These are phyloP conservation scores for Hemichromis elongatus DNA, from an alignment of 2,113 vertebrate species.

Conservation along the genomic window DNA sequence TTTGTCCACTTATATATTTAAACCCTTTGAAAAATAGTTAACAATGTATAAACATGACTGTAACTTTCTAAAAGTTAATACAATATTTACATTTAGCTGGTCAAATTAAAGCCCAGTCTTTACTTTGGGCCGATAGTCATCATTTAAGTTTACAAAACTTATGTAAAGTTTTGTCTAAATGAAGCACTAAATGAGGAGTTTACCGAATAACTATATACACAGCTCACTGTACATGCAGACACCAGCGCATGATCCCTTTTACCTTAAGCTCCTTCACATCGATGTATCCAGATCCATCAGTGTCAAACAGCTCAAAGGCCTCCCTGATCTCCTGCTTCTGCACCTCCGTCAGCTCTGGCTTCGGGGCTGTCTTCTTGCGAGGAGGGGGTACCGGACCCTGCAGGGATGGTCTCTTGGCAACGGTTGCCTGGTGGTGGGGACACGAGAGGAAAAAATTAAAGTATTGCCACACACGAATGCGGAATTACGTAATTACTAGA, in stretches of 20 bases:
- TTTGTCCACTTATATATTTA: background rate
- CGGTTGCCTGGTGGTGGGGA: constrained; percentile 68
- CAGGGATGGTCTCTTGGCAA: constrained; percentile 74
- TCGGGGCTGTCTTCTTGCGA: constrained; percentile 77
- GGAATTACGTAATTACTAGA: background rate
- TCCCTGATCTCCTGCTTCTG: constrained; percentile 87
- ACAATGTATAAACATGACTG: no score
- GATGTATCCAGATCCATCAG: constrained; percentile 82
- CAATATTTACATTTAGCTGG: no score
- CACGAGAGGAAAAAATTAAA: background rate
- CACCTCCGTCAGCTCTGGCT: constrained; percentile 84
- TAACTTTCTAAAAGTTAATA: no score
- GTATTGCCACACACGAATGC: background rate
- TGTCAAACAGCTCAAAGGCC: constrained; percentile 91
- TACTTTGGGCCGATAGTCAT: background rate
- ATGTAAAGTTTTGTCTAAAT: background rate
- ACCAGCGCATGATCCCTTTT: background rate
- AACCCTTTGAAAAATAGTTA: background rate
- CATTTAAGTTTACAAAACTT: background rate
- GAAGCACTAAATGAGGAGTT: background rate
- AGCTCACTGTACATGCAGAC: background rate
- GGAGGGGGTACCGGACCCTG: constrained; percentile 74
- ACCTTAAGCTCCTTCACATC: constrained; percentile 90
- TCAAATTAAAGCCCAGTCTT: background rate
- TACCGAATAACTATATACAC: background rate